Conservation (phyloP, 2,888 invertebrate genomes). For the Caenorhabditis virilis region DNA sequence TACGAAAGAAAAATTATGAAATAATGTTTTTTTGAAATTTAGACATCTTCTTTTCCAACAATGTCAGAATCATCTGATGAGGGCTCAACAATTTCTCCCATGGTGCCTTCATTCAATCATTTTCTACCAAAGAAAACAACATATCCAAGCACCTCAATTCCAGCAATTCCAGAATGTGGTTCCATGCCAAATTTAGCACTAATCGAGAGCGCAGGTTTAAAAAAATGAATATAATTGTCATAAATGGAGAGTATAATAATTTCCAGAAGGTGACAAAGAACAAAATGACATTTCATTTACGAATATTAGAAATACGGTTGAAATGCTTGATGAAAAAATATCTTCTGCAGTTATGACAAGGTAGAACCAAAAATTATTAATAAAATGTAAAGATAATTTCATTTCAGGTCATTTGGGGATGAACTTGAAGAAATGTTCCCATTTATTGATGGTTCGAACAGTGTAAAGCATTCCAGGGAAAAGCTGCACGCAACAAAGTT, state of each 20-base stretch:
- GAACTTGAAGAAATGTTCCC: constrained; percentile 61
- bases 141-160: constrained; percentile 26
- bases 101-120: constrained; percentile 36
- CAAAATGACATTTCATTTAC: constrained; percentile 26
- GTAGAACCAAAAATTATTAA: constrained; percentile 3
- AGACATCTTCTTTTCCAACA: constrained; percentile 67
- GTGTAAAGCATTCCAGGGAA: constrained; percentile 43
- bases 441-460: constrained; percentile 59
- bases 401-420: constrained; percentile 63
- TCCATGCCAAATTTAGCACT: constrained; percentile 42
- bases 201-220: too few relatives aligned
- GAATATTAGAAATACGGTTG: constrained; percentile 30
- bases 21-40: too few relatives aligned
- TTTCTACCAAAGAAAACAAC: constrained; percentile 22
- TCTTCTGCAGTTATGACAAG: constrained; percentile 33
- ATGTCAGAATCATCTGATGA: constrained; percentile 55
- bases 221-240: too few relatives aligned
- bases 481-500: constrained; percentile 36
- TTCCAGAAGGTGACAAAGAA: constrained; percentile 4
- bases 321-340: constrained; percentile 32
- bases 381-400: neutral
- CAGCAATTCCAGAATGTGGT: constrained; percentile 40
- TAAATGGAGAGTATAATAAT: too few relatives aligned
- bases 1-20: too few relatives aligned
- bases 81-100: constrained; percentile 45